These are phyloP conservation scores for Tapera naevia DNA, from an alignment of 2,797 vertebrate genomes.

Conservation along the genomic window DNA sequence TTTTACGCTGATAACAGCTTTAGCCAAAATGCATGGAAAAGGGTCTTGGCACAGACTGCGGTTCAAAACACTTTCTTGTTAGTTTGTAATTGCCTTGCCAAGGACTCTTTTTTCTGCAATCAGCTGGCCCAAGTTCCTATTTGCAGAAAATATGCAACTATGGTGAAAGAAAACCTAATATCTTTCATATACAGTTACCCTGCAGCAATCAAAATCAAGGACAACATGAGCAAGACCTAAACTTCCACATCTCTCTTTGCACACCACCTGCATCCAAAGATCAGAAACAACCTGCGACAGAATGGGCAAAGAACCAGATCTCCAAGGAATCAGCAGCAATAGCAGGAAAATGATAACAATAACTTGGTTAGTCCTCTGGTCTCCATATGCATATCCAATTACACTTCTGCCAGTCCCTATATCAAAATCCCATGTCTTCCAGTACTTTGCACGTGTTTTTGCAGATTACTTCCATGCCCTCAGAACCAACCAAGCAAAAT, in stretches of 20 bases:
- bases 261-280: neutral
- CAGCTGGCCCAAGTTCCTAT: neutral
- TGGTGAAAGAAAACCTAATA: neutral
- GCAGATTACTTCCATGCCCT: neutral
- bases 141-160: neutral
- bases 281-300: neutral
- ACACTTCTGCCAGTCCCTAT: neutral
- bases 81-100: conserved; percentile 9
- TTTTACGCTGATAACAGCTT: neutral
- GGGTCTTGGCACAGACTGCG: neutral
- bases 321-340: neutral
- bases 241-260: neutral
- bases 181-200: neutral
- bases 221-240: neutral
- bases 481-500: neutral
- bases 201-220: neutral
- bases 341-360: neutral
- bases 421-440: neutral
- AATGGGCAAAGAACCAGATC: neutral
- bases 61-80: neutral
- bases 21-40: neutral
- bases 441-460: neutral
- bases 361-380: neutral
- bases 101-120: neutral
- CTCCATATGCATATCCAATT: neutral